phyloP scores from a whole-genome alignment of 2,797 vertebrate species.

The Furcifer pardalis region DNA sequence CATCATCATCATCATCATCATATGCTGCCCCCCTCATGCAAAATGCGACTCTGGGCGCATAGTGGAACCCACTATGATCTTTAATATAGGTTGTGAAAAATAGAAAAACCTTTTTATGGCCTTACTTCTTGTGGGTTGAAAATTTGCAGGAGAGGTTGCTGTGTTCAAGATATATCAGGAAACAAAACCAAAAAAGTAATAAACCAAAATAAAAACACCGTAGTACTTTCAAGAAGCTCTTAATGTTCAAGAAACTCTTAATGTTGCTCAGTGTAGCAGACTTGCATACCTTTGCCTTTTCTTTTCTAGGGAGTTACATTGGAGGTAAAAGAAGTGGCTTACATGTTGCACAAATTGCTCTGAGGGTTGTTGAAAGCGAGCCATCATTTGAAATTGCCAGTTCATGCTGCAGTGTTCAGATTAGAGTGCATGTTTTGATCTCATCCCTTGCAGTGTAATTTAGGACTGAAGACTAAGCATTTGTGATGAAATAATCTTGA shows the following conservation, averaged over 20 bases:
- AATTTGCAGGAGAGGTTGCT: constrained; percentile 5
- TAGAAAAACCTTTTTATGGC: not conserved
- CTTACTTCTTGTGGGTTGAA: not conserved
- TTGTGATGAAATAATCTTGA: constrained; percentile 51
- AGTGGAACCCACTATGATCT: not conserved
- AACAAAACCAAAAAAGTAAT: too few species aligned
- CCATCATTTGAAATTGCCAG: constrained; percentile 66
- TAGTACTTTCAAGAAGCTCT: too few species aligned
- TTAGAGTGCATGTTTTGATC: constrained; percentile 64
- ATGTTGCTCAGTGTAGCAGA: constrained; percentile 41
- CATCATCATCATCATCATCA: too few species aligned
- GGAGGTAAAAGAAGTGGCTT: constrained; percentile 60
- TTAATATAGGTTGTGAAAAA: not conserved
- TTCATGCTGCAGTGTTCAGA: constrained; percentile 66
- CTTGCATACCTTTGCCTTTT: constrained; percentile 49
- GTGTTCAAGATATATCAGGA: constrained; percentile 7
- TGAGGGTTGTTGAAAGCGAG: constrained; percentile 61
- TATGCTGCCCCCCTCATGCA: too few species aligned
- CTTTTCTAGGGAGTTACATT: constrained; percentile 50
- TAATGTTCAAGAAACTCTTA: constrained; percentile 7
- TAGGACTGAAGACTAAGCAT: constrained; percentile 58
- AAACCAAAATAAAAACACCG: too few species aligned
- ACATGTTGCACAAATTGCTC: constrained; percentile 58
- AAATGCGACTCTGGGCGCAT: too few species aligned
- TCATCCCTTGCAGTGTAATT: constrained; percentile 57